Base-by-base conservation (phyloP, 2,797 vertebrate species). In the Enteromius treurensis region DNA sequence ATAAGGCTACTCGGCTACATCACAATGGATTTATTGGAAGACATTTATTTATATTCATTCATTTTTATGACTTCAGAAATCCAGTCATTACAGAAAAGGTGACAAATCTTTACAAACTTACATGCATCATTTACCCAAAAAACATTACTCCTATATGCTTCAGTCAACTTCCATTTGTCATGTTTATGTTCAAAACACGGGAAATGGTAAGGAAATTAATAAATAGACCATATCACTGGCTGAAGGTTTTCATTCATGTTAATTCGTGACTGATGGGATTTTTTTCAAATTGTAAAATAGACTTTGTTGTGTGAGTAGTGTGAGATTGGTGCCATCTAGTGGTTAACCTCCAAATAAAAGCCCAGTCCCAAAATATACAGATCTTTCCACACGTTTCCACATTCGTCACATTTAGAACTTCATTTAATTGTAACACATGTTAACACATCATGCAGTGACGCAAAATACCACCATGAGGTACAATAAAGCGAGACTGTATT, bases 321-420 rank as follows among this genome's bases (percentile, higher is more conserved):
- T 53, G 23, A 42, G 6, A n/a, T 53, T n/a, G 34, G 17, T 45
- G 34, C 73, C 81, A 67, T 55, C 81, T 76, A 9, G 73, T 75
- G 81, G 45, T 14, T 40, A 42, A 11, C 17, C 26, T 45, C 5
- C 2, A 13, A 42, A 40, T 10, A 0, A 53, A 60, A 26, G n/a
- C n/a, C 26, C 69, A 47, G 19, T 2, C 11, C 11, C 17, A 4
- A 60, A 32, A 47, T 10, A 49, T 23, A 1, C 15, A 26, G 55
- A 6, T 13, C 29, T 74, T 37, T 74, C 42, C 17, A 58, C 15
- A 68, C 23, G 9, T 82, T 65, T 51, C 34, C 34, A 47, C 23
- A 55, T 67, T 82, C 51, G 8, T 77, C 37, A 68, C n/a, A 21
- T 19, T 14, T n/a, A 49, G n/a, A 37, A 2, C 58, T 62, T 29